Percentiles rank a stretch among this genome's conserved stretches.
Evolutionary conservation across 2,797 vertebrate species (phyloP).

Genomic region (Myotis findleyi): DNA sequence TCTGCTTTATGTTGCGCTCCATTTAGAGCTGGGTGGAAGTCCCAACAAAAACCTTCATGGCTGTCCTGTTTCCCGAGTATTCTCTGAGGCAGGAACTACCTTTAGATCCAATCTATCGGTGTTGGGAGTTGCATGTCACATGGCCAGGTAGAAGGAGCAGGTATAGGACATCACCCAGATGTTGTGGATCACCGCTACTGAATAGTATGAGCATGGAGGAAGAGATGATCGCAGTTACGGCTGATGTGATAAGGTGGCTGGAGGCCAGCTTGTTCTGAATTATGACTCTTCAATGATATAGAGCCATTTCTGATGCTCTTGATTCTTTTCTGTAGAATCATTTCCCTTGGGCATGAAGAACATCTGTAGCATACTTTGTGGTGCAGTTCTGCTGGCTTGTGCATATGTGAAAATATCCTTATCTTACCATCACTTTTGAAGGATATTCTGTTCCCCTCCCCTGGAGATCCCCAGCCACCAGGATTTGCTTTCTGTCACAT

Average conservation of each 20-base stretch:
- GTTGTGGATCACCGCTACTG: not conserved
- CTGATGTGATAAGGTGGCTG: not conserved
- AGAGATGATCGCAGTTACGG: accelerated
- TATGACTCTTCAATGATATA: slow-evolving; percentile 56
- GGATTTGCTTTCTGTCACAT: not conserved
- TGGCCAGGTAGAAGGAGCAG: slow-evolving; percentile 77
- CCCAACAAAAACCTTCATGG: slow-evolving; percentile 75
- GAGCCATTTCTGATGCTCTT: slow-evolving; percentile 58
- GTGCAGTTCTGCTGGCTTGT: not conserved
- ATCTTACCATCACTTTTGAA: slow-evolving; percentile 47
- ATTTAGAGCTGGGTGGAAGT: slow-evolving; percentile 73
- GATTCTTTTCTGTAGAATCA: not conserved
- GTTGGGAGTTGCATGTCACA: slow-evolving; percentile 77
- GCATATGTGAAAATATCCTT: not conserved
- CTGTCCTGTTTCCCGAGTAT: slow-evolving; percentile 84
- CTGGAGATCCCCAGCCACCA: not conserved
- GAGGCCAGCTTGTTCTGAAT: slow-evolving; percentile 63
- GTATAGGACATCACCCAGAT: slow-evolving; percentile 73
- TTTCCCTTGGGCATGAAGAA: slow-evolving; percentile 9
- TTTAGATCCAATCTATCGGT: slow-evolving; percentile 82
- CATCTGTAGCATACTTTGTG: not conserved
- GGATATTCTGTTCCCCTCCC: not conserved
- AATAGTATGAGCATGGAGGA: not conserved
- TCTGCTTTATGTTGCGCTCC: slow-evolving; percentile 83
- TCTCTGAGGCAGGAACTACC: slow-evolving; percentile 81